Evolutionary conservation across 2,888 invertebrate species (phyloP).

Genomic region (Aspidapion aeneum): DNA sequence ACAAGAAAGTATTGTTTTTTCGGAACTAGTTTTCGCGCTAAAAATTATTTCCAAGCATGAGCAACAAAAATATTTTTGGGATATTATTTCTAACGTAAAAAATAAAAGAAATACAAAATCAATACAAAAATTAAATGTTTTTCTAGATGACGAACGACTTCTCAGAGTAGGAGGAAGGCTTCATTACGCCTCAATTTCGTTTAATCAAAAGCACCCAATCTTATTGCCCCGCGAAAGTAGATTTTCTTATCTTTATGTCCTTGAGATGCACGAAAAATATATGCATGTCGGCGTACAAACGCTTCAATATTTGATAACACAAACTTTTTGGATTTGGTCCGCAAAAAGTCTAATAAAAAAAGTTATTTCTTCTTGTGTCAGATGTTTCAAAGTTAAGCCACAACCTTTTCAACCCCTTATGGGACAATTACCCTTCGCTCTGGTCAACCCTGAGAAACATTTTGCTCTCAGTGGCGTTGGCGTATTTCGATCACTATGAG

Average conservation of each 20-base stretch:
- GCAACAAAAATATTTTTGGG: background rate
- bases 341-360: background rate
- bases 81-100: background rate
- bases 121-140: slow-evolving; percentile 2
- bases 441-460: background rate
- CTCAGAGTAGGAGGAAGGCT: background rate
- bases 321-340: background rate
- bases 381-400: background rate
- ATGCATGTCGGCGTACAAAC: background rate
- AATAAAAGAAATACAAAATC: background rate
- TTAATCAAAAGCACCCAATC: slow-evolving; percentile 1
- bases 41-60: background rate
- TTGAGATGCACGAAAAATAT: background rate
- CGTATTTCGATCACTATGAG: background rate
- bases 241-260: background rate
- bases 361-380: background rate
- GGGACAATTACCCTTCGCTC: background rate
- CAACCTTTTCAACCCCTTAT: background rate
- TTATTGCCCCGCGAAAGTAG: slow-evolving; percentile 1
- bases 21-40: background rate
- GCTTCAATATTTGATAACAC: background rate
- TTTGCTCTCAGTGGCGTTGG: background rate
- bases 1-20: background rate
- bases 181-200: background rate
- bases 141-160: background rate